Evolutionary conservation across 2,113 vertebrate species (phyloP).

Genomic region (Myocastor coypus): DNA sequence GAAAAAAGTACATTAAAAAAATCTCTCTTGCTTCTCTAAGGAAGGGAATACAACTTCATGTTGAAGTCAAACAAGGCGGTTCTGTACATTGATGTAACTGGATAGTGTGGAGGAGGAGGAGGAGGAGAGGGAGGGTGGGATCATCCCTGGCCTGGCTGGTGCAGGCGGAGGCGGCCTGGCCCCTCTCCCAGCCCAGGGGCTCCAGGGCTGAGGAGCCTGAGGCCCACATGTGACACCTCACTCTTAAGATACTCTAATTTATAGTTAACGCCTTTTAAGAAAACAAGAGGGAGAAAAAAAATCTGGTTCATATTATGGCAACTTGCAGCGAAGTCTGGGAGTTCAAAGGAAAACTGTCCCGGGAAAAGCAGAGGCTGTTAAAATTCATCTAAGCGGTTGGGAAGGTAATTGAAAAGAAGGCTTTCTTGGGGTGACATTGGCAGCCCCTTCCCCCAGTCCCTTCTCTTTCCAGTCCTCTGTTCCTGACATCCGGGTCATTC

Average conservation of each 20-base stretch:
- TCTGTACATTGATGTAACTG: neutral
- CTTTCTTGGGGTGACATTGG: slow-evolving; percentile 6
- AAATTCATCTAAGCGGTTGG: slow-evolving; percentile 66
- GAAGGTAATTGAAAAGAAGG: slow-evolving; percentile 77
- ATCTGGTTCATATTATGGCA: slow-evolving; percentile 83
- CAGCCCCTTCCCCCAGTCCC: neutral
- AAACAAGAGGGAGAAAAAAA: slow-evolving; percentile 74
- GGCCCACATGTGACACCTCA: slow-evolving; percentile 52
- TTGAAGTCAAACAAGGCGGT: slow-evolving; percentile 54
- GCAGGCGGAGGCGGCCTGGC: slow-evolving; percentile 52
- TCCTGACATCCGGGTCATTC: slow-evolving; percentile 53
- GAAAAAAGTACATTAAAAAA: slow-evolving; percentile 56
- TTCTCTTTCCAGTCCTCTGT: neutral
- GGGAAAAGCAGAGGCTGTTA: slow-evolving; percentile 70
- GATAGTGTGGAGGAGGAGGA: slow-evolving; percentile 34
- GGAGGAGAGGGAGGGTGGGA: neutral
- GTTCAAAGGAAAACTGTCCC: slow-evolving; percentile 78
- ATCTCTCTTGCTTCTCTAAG: slow-evolving; percentile 5
- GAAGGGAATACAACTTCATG: slow-evolving; percentile 36
- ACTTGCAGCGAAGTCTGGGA: slow-evolving; percentile 74
- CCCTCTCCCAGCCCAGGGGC: slow-evolving; percentile 38
- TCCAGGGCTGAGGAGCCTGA: neutral
- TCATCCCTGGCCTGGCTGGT: slow-evolving; percentile 14
- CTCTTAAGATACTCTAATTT: slow-evolving; percentile 78
- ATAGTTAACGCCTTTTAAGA: slow-evolving; percentile 82